These are phyloP conservation scores for Bilobella aurantiaca DNA, from an alignment of 1,140 invertebrate genomes.

Conservation along the genomic window DNA sequence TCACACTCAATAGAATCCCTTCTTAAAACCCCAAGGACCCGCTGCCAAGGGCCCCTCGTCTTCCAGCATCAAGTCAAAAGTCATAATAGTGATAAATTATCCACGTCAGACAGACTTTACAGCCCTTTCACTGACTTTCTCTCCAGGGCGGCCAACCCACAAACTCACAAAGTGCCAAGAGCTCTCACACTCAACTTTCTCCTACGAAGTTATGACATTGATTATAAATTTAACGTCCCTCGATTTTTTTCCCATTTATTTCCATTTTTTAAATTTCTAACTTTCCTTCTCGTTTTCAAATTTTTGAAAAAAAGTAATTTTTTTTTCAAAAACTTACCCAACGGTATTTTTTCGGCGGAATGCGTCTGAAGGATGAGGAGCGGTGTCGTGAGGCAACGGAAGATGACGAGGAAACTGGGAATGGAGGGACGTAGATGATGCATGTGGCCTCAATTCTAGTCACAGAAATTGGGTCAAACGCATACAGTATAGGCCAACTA, in stretches of 20 bases:
- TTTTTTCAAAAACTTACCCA: constrained; percentile 1
- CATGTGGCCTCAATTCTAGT: background rate
- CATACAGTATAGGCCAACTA: no score
- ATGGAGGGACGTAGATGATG: background rate
- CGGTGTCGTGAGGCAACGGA: background rate
- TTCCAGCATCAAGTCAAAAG: background rate
- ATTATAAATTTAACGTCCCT: no score
- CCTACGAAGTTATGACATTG: background rate
- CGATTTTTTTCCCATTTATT: no score
- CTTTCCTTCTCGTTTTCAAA: background rate
- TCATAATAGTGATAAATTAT: background rate
- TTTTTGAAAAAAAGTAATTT: no score
- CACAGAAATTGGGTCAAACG: no score
- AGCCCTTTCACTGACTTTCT: no score
- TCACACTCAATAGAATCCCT: background rate
- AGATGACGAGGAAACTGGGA: background rate
- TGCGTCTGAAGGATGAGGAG: background rate
- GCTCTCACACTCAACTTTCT: background rate
- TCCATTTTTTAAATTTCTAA: no score
- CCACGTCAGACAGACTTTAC: no score
- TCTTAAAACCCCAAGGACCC: background rate
- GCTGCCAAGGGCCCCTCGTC: background rate
- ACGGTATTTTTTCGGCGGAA: background rate
- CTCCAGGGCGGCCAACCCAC: no score
- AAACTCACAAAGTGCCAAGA: background rate